These are phyloP conservation scores for Pasiphila rectangulata DNA, from an alignment of 2,888 invertebrate species.

Conservation along the genomic window DNA sequence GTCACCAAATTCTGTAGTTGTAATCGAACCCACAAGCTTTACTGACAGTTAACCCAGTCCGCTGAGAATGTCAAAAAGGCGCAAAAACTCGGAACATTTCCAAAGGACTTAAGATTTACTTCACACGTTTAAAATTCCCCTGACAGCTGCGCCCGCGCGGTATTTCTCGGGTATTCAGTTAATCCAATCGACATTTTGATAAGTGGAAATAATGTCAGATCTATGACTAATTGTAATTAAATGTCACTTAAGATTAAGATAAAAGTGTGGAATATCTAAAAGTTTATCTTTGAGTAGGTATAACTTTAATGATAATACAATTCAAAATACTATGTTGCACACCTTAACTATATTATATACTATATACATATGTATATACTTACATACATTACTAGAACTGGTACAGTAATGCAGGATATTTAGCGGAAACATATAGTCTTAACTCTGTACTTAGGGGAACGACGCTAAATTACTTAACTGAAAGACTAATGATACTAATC, in stretches of 20 bases:
- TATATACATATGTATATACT: no score
- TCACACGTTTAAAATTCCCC: constrained; percentile 44
- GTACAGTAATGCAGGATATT: no score
- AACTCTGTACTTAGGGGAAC: no score
- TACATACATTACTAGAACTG: no score
- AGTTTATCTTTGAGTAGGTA: background rate
- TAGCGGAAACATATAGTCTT: no score
- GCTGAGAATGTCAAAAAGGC: background rate
- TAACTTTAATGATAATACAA: background rate
- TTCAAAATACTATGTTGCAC: no score
- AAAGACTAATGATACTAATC: no score
- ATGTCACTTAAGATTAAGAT: constrained; percentile 65
- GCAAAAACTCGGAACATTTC: background rate
- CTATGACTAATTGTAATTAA: constrained; percentile 61
- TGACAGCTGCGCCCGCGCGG: constrained; percentile 41
- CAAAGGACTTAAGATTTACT: constrained; percentile 45
- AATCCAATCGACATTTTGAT: constrained; percentile 68
- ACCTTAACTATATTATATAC: no score
- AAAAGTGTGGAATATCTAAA: constrained; percentile 34
- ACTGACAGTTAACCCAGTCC: background rate
- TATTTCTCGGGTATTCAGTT: constrained; percentile 45
- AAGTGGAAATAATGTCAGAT: constrained; percentile 61
- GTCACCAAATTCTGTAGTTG: no score
- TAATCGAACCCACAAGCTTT: background rate
- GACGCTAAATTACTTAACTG: no score